Evolutionary conservation across 2,888 invertebrate species (phyloP).

Genomic region (Sialis lutaria): DNA sequence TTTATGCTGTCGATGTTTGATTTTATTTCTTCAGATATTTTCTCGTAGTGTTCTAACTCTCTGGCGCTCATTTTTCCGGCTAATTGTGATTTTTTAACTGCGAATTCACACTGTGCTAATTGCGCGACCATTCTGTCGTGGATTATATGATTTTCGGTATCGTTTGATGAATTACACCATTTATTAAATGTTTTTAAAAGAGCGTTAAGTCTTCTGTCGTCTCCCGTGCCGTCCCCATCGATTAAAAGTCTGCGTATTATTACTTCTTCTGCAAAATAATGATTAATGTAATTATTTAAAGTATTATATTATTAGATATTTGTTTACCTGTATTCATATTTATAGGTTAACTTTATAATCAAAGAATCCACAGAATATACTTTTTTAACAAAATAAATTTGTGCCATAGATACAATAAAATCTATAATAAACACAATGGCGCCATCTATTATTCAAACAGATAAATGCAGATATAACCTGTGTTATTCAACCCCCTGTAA

Average conservation of each 20-base stretch:
- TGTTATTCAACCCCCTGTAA: too few species aligned
- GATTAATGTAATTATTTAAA: background rate
- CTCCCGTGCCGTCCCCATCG: constrained; percentile 95
- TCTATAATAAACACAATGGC: too few species aligned
- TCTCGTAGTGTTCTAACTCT: constrained; percentile 67
- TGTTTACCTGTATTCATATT: too few species aligned
- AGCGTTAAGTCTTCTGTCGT: constrained; percentile 76
- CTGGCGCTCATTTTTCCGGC: constrained; percentile 68
- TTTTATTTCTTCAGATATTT: constrained; percentile 59
- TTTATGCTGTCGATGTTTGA: constrained; percentile 64
- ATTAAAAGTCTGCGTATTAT: constrained; percentile 79
- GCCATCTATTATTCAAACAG: too few species aligned
- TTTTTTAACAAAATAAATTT: too few species aligned
- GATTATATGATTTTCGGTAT: constrained; percentile 48
- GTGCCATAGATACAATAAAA: too few species aligned
- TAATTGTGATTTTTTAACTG: constrained; percentile 65
- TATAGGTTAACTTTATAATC: too few species aligned
- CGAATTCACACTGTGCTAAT: constrained; percentile 74
- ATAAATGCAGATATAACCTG: too few species aligned
- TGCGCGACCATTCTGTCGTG: constrained; percentile 69
- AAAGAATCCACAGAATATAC: too few species aligned
- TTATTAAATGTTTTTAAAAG: constrained; percentile 69
- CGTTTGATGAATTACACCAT: constrained; percentile 54
- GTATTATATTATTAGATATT: too few species aligned
- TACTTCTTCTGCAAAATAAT: constrained; percentile 63